Base-by-base conservation (phyloP, 2,888 invertebrate species). In the Harpalus rufipes region DNA sequence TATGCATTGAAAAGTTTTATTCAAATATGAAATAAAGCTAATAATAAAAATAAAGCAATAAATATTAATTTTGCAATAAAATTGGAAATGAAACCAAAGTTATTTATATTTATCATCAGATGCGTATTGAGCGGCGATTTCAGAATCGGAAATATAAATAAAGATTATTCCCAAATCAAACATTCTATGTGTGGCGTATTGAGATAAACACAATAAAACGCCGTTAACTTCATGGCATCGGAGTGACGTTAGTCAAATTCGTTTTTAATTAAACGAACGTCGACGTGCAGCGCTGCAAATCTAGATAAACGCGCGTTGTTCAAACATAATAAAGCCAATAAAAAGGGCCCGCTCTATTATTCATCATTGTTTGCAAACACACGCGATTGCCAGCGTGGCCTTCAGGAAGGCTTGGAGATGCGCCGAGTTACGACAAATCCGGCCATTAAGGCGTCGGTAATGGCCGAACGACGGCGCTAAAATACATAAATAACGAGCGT, bases 361-460 rank as follows among this genome's bases (percentile, higher is more conserved):
- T 74, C 85, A 81, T 85, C 85, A 87, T 89, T 90, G 90, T 91
- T 91, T 91, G 90, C 90, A 91, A 91, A 91, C 90, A 90, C 89
- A 78, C 76, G 82, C 82, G 44, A 25, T 74, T 74, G 72, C 16
- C 14, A 65, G 68, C 81, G 81, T 25, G 32, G 32, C 32, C 32
- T 32, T 32, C 89, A 88, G 89, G 90, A 79, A 58, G 80, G 44
- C 41, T 74, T 74, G 44, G 72, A 74, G 72, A 74, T 74, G 72
- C 68, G 68, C 68, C 41, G 65, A 65, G 25, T 65, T 72, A 41
- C 83, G 79, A 90, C 90, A 91, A 91, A 90, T 90, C 90, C 90
- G 89, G 90, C 90, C 90, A 91, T 91, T 91, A 90, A 90, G 90
- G 91, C 90, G 90, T 90, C 90, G 90, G 90, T 90, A 90, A 90